These are phyloP conservation scores for Lithophane leautieri DNA, from an alignment of 2,888 invertebrate genomes.

Conservation along the genomic window DNA sequence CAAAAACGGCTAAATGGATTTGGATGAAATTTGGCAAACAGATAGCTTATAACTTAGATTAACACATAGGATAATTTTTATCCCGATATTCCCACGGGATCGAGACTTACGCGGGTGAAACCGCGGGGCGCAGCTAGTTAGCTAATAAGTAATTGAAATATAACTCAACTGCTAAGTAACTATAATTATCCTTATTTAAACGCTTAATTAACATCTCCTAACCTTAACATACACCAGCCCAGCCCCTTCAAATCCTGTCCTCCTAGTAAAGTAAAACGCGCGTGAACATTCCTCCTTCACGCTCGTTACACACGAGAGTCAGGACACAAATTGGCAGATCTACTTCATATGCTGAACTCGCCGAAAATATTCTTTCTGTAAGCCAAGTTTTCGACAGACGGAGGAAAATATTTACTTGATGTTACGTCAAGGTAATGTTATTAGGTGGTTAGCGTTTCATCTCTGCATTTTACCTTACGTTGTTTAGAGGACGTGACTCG, in stretches of 20 bases:
- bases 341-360: slow-evolving; percentile 16
- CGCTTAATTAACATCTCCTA: background rate
- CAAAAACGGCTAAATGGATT: no score
- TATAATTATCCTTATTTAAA: no score
- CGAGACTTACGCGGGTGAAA: no score
- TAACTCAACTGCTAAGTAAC: no score
- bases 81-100: no score
- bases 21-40: no score
- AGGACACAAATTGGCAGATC: slow-evolving; percentile 40
- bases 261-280: slow-evolving; percentile 9
- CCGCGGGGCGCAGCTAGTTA: no score
- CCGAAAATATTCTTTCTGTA: slow-evolving; percentile 43
- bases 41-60: no score
- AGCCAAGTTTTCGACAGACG: slow-evolving; percentile 1
- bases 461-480: background rate
- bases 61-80: no score
- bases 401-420: slow-evolving; percentile 48
- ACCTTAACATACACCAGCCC: background rate
- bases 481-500: background rate
- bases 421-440: slow-evolving; percentile 8
- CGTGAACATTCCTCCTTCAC: slow-evolving; percentile 3
- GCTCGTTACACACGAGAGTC: slow-evolving; percentile 26
- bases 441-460: slow-evolving; percentile 6
- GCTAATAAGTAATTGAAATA: no score
- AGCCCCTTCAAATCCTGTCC: background rate